Conservation (phyloP, 2,113 vertebrate genomes). For the Australoheros scitulus region DNA sequence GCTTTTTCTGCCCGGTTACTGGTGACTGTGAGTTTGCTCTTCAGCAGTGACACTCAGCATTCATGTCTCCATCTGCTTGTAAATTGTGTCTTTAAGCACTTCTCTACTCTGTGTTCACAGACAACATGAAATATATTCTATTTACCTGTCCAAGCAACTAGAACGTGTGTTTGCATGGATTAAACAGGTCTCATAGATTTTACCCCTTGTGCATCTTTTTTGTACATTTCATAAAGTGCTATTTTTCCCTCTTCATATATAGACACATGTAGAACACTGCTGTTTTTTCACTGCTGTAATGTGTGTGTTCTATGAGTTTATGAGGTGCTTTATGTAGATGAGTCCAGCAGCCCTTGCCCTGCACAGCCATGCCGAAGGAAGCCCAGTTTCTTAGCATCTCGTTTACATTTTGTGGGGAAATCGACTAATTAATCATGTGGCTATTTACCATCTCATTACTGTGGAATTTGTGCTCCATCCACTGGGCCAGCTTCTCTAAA, state of each 20-base stretch:
- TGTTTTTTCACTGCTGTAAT: background rate
- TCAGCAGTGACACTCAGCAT: background rate
- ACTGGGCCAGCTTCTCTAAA: constrained; percentile 18
- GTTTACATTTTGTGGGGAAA: constrained; percentile 73
- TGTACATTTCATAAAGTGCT: background rate
- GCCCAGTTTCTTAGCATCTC: constrained; percentile 67
- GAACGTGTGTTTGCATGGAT: background rate
- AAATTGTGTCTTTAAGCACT: background rate
- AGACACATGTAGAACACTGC: background rate
- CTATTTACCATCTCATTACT: constrained; percentile 74
- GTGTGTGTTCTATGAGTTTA: constrained; percentile 13
- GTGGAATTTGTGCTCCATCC: constrained; percentile 35
- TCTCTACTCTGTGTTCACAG: background rate
- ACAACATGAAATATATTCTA: background rate
- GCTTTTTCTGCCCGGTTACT: background rate
- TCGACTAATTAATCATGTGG: constrained; percentile 78
- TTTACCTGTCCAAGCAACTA: background rate
- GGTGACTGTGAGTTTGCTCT: constrained; percentile 5
- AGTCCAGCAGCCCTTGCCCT: constrained; percentile 38
- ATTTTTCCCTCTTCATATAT: background rate
- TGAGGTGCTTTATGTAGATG: constrained; percentile 54
- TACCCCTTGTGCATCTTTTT: background rate
- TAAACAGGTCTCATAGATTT: background rate
- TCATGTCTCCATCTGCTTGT: background rate
- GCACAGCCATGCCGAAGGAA: constrained; percentile 35